A percentile compares a stretch with the other conserved stretches of the same genome.
Conservation (phyloP, 2,888 invertebrate species). For the Magallana nippona region DNA sequence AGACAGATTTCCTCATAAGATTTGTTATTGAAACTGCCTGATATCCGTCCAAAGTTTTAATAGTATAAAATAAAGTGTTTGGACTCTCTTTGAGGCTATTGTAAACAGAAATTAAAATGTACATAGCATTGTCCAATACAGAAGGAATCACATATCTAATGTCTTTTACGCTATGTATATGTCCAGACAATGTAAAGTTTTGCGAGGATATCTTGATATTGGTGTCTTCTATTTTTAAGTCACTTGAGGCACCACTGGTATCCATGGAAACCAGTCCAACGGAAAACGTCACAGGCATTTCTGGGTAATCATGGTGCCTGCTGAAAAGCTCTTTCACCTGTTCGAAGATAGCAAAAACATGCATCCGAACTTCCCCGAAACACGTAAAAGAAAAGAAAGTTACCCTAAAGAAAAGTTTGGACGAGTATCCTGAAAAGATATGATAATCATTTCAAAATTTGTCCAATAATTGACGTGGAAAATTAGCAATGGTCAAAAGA, state of each 20-base stretch:
- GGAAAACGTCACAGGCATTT: background rate
- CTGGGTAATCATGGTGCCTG: conserved; percentile 8
- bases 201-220: background rate
- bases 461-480: no score
- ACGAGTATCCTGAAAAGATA: no score
- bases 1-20: conserved; percentile 12
- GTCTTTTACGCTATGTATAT: background rate
- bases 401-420: background rate
- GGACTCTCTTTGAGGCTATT: background rate
- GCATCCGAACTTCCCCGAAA: background rate
- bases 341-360: background rate
- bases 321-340: conserved; percentile 3
- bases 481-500: no score
- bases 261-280: background rate
- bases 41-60: background rate
- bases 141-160: background rate
- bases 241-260: background rate
- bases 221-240: background rate
- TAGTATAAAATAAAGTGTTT: background rate
- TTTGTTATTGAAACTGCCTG: background rate
- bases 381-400: no score
- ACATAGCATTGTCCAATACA: background rate
- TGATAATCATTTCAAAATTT: no score
- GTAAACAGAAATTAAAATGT: background rate
- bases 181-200: background rate